phyloP scores from a whole-genome alignment of 2,797 vertebrate genomes.

The Onychomys arenicola region DNA sequence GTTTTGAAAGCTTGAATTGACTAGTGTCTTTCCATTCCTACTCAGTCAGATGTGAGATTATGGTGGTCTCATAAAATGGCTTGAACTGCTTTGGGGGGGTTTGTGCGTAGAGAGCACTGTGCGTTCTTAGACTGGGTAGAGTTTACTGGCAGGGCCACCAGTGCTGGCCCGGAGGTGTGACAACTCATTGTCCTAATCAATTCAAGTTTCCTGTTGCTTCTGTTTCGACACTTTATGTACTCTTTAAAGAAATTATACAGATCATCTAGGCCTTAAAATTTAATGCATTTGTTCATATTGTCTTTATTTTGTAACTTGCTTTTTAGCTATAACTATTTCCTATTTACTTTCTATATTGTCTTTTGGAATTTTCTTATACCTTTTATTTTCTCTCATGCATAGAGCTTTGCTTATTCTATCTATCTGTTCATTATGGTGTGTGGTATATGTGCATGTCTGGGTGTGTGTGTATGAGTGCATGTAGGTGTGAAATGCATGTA shows the following conservation, averaged over 20 bases:
- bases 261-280: slow-evolving; percentile 23
- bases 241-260: slow-evolving; percentile 32
- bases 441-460: neutral
- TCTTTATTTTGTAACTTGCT: slow-evolving; percentile 36
- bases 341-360: neutral
- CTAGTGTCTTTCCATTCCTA: neutral
- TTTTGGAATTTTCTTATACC: slow-evolving; percentile 18
- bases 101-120: neutral
- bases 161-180: neutral
- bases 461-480: neutral
- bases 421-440: neutral
- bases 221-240: neutral
- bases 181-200: neutral
- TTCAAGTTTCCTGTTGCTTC: neutral
- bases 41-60: slow-evolving; percentile 25
- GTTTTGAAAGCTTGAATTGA: neutral
- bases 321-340: neutral
- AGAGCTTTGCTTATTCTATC: slow-evolving; percentile 23
- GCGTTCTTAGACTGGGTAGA: neutral
- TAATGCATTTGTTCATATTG: slow-evolving; percentile 27
- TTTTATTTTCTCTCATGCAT: neutral
- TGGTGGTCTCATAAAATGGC: neutral
- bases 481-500: neutral
- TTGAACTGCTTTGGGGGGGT: neutral
- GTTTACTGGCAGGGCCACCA: neutral